These are phyloP conservation scores for Adelphocoris suturalis DNA, from an alignment of 2,888 invertebrate species.

Conservation along the genomic window DNA sequence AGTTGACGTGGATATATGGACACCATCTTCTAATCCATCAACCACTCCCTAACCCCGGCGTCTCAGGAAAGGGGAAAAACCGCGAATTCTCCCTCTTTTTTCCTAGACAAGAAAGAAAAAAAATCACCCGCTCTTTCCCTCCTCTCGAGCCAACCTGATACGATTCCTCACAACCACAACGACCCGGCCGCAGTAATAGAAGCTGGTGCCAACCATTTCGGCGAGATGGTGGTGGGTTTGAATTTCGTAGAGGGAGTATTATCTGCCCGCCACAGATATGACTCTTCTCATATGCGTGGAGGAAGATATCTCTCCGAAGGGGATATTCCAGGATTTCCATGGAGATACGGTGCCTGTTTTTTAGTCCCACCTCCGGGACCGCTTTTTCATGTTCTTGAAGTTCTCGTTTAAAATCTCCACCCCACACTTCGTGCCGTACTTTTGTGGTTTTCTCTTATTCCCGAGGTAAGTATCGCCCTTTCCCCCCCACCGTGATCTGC, in stretches of 20 bases:
- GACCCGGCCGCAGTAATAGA: background rate
- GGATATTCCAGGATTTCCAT: conserved; percentile 45
- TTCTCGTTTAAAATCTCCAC: conserved; percentile 9
- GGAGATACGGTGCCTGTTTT: conserved; percentile 11
- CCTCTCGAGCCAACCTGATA: background rate
- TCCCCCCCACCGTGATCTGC: background rate
- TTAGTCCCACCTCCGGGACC: background rate
- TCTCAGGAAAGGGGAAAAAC: conserved; percentile 19
- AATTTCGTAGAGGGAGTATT: conserved; percentile 3
- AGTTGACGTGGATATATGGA: conserved; percentile 54
- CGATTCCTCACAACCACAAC: conserved; percentile 10
- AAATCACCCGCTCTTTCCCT: background rate
- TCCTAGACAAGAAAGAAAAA: background rate
- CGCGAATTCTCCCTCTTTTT: background rate
- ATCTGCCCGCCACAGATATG: conserved; percentile 37
- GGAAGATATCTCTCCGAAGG: conserved; percentile 2
- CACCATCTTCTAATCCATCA: conserved; percentile 50
- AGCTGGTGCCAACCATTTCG: conserved; percentile 30
- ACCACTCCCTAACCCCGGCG: conserved; percentile 32
- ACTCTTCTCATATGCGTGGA: conserved; percentile 44
- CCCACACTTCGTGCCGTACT: background rate
- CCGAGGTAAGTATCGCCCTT: background rate
- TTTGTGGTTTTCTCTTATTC: background rate
- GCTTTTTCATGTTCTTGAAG: conserved; percentile 3
- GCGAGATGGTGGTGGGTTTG: background rate